phyloP scores from a whole-genome alignment of 2,113 vertebrate species.

The Parus major region DNA sequence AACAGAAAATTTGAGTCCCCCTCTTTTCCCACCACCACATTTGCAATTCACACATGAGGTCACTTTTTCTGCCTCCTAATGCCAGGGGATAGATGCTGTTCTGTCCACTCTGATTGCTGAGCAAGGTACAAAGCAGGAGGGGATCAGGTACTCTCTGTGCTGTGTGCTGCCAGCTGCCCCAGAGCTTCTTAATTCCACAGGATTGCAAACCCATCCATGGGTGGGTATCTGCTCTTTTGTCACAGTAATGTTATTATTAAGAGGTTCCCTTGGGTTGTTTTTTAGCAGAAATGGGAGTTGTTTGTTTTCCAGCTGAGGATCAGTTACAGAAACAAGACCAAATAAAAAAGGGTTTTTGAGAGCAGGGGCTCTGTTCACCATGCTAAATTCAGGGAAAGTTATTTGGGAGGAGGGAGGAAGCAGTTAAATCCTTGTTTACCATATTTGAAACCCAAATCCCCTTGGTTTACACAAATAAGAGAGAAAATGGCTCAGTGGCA shows the following conservation, averaged over 20 bases:
- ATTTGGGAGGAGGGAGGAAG: constrained; percentile 10
- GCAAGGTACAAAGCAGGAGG: neutral
- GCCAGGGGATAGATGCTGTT: neutral
- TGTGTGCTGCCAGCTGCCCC: neutral
- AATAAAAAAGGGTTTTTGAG: neutral
- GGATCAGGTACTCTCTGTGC: rapidly evolving
- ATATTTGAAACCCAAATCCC: neutral
- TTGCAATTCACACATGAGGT: neutral
- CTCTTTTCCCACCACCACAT: neutral
- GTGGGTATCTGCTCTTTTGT: neutral
- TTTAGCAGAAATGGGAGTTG: neutral
- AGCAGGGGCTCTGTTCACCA: neutral
- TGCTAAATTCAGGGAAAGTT: constrained; percentile 19
- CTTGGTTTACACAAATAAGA: neutral
- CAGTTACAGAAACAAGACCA: neutral
- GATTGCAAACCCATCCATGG: neutral
- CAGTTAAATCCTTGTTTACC: constrained; percentile 38
- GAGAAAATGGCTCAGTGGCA: neutral
- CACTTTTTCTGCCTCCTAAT: neutral
- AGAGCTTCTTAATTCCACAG: neutral
- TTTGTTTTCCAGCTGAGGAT: constrained; percentile 1
- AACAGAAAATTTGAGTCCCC: too few relatives aligned
- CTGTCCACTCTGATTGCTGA: neutral
- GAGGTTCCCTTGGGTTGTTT: neutral
- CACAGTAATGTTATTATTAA: neutral